Evolutionary conservation across 2,113 vertebrate species (phyloP).

Genomic region (Propithecus coquereli): DNA sequence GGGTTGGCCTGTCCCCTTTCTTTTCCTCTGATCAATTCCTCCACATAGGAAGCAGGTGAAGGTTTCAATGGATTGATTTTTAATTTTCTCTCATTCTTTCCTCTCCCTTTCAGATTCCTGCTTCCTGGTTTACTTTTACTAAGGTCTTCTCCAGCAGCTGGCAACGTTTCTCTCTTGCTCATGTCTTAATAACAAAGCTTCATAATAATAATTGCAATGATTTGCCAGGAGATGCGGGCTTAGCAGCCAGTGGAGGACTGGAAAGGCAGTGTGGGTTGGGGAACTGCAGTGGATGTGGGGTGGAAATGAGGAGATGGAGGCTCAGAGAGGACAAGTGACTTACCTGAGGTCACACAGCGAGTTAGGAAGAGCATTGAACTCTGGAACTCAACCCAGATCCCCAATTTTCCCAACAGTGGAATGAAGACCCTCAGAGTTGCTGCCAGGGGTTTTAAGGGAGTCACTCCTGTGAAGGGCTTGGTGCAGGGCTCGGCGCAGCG

Average conservation of each 20-base stretch:
- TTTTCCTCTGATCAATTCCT: not conserved
- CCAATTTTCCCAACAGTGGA: not conserved
- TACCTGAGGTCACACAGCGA: not conserved
- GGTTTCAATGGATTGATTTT: not conserved
- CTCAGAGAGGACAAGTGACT: not conserved
- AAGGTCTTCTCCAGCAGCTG: not conserved
- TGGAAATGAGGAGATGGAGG: not conserved
- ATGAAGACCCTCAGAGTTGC: not conserved
- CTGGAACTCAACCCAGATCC: not conserved
- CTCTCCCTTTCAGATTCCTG: not conserved
- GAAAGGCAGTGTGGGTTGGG: not conserved
- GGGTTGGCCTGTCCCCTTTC: not conserved
- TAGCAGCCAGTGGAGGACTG: not conserved
- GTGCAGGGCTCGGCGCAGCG: not conserved
- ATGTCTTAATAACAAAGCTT: not conserved
- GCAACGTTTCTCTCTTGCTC: not conserved
- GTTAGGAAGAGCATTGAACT: not conserved
- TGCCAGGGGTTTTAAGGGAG: fast-evolving
- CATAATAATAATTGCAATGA: not conserved
- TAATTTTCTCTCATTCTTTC: not conserved
- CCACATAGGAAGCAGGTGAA: not conserved
- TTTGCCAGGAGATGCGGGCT: not conserved
- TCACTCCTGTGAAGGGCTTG: not conserved
- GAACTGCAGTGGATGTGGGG: not conserved
- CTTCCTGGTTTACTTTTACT: conserved; percentile 38